Conservation (phyloP, 2,113 vertebrate genomes). For the Scophthalmus maximus region DNA sequence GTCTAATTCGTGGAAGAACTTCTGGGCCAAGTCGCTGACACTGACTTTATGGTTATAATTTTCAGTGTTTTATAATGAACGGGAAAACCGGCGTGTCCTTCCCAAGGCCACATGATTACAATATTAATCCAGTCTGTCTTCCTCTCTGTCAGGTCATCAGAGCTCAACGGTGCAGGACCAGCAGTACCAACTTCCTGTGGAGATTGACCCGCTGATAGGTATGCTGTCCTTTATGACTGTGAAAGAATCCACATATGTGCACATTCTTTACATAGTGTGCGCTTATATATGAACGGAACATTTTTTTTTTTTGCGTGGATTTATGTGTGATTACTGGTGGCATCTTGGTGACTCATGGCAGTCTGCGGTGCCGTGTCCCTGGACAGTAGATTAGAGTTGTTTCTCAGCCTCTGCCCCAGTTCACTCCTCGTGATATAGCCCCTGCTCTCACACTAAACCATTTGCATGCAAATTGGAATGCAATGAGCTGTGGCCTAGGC, state of each 20-base stretch:
- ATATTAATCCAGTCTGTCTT: conserved; percentile 74
- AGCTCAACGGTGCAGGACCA: conserved; percentile 94
- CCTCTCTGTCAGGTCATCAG: conserved; percentile 93
- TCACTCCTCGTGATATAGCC: conserved; percentile 93
- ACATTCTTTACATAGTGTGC: neutral
- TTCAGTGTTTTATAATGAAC: conserved; percentile 56
- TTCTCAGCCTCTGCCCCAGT: conserved; percentile 91
- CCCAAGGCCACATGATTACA: conserved; percentile 65
- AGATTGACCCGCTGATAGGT: conserved; percentile 99
- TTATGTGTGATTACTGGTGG: conserved; percentile 53
- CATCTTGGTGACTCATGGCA: conserved; percentile 64
- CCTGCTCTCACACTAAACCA: conserved; percentile 95
- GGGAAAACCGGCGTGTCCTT: conserved; percentile 35
- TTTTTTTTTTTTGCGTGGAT: conserved; percentile 18
- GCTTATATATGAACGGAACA: conserved; percentile 38
- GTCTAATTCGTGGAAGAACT: conserved; percentile 27
- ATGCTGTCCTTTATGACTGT: conserved; percentile 82
- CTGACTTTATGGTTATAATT: conserved; percentile 60
- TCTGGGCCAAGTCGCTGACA: conserved; percentile 25
- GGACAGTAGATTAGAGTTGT: conserved; percentile 82
- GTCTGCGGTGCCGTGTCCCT: conserved; percentile 55
- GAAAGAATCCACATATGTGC: conserved; percentile 5
- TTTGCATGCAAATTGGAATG: conserved; percentile 99
- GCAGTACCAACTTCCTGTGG: conserved; percentile 99
- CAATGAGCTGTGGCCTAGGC: conserved; percentile 99